phyloP scores from a whole-genome alignment of 1,140 invertebrate genomes.

The Drosophila mojavensis region DNA sequence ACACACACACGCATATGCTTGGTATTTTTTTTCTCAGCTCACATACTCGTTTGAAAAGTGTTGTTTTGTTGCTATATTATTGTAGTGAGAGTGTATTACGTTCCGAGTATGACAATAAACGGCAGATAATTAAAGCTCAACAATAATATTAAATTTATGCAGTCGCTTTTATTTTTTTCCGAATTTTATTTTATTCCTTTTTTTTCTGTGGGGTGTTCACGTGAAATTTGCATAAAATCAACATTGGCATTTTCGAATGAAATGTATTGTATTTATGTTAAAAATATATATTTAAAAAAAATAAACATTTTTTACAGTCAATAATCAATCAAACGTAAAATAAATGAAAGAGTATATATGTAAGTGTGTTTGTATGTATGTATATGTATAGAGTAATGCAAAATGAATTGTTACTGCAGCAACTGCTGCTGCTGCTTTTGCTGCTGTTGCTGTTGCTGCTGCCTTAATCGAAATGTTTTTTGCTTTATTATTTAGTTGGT shows the following conservation, averaged over 20 bases:
- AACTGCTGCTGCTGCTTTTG: neutral
- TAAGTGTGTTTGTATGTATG: neutral
- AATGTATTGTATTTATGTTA: slow-evolving; percentile 66
- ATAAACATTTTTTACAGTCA: slow-evolving; percentile 29
- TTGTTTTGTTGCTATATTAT: slow-evolving; percentile 21
- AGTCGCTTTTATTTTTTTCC: slow-evolving; percentile 28
- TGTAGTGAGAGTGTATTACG: slow-evolving; percentile 45
- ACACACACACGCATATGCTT: neutral
- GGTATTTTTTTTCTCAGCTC: neutral
- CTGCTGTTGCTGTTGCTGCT: slow-evolving; percentile 9
- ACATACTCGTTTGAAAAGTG: neutral
- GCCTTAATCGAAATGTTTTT: slow-evolving; percentile 22
- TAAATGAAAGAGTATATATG: slow-evolving; percentile 54
- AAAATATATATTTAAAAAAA: slow-evolving; percentile 4
- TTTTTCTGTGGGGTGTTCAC: slow-evolving; percentile 3
- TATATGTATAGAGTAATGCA: slow-evolving; percentile 52
- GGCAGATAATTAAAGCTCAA: slow-evolving; percentile 72
- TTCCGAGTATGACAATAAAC: slow-evolving; percentile 58
- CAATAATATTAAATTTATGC: slow-evolving; percentile 75
- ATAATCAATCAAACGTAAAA: slow-evolving; percentile 80
- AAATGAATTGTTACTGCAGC: slow-evolving; percentile 32
- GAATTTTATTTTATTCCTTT: neutral
- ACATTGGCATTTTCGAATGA: slow-evolving; percentile 73
- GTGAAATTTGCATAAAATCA: slow-evolving; percentile 77
- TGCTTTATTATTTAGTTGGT: slow-evolving; percentile 35